phyloP scores from a whole-genome alignment of 2,888 invertebrate species.

The Parnassius mnemosyne region DNA sequence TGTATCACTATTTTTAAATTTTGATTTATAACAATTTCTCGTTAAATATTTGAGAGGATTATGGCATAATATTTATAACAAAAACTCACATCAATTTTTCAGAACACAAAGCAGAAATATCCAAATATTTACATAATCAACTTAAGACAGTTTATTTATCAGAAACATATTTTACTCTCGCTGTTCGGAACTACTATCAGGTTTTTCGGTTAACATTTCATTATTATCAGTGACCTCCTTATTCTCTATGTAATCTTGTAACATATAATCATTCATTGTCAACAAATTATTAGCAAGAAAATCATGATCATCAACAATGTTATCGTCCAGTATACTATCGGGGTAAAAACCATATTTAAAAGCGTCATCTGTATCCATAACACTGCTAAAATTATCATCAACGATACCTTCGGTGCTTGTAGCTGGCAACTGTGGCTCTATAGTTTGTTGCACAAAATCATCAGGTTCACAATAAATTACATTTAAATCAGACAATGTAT shows the following conservation, averaged over 20 bases:
- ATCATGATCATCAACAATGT: slow-evolving; percentile 18
- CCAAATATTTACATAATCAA: too few species aligned
- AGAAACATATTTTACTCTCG: slow-evolving; percentile 3
- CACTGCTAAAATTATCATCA: slow-evolving; percentile 12
- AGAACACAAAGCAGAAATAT: too few species aligned
- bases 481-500: slow-evolving; percentile 55
- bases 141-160: neutral
- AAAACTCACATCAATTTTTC: too few species aligned
- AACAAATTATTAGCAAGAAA: slow-evolving; percentile 12
- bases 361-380: slow-evolving; percentile 21
- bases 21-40: too few species aligned
- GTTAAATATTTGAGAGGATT: too few species aligned
- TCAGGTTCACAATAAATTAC: slow-evolving; percentile 52
- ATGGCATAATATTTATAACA: too few species aligned
- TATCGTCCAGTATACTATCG: slow-evolving; percentile 18
- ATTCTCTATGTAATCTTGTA: slow-evolving; percentile 12
- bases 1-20: neutral
- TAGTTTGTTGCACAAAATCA: slow-evolving; percentile 32
- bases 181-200: slow-evolving; percentile 1
- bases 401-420: slow-evolving; percentile 4
- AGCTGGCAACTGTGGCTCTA: slow-evolving; percentile 23
- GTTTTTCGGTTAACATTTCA: slow-evolving; percentile 5
- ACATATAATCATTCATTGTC: neutral
- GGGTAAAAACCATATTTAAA: slow-evolving; percentile 19
- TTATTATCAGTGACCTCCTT: slow-evolving; percentile 12